phyloP scores from a whole-genome alignment of 1,140 invertebrate genomes.

The Philotrypesis tridentata region DNA sequence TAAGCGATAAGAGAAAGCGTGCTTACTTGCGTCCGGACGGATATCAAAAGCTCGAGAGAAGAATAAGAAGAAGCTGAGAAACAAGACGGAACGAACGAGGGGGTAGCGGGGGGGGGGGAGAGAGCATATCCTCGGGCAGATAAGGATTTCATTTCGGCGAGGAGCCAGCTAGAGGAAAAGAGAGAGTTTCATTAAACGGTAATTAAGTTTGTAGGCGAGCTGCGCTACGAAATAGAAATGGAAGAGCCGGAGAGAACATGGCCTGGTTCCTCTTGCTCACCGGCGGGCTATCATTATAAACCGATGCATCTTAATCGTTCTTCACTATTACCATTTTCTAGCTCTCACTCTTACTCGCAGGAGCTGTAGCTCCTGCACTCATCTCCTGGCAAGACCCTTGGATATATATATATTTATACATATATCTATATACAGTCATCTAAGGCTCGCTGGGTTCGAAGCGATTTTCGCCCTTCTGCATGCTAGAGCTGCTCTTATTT shows the following conservation, averaged over 20 bases:
- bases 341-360: background rate
- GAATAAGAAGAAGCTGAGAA: background rate
- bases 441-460: background rate
- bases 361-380: background rate
- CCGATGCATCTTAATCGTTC: constrained; percentile 68
- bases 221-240: constrained; percentile 42
- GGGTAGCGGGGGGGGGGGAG: background rate
- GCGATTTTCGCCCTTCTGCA: background rate
- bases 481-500: background rate
- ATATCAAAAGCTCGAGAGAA: background rate
- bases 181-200: constrained; percentile 68
- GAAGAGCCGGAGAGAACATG: background rate
- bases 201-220: constrained; percentile 66
- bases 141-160: constrained; percentile 67
- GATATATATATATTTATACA: too few species aligned
- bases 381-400: background rate
- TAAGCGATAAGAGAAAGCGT: background rate
- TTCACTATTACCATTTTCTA: constrained; percentile 30
- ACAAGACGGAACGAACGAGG: background rate
- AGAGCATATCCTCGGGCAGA: constrained; percentile 52
- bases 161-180: constrained; percentile 8
- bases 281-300: constrained; percentile 66
- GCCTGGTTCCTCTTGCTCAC: constrained; percentile 48
- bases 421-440: too few species aligned
- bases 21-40: background rate